phyloP scores from a whole-genome alignment of 2,113 vertebrate species.

The Austrofundulus limnaeus region DNA sequence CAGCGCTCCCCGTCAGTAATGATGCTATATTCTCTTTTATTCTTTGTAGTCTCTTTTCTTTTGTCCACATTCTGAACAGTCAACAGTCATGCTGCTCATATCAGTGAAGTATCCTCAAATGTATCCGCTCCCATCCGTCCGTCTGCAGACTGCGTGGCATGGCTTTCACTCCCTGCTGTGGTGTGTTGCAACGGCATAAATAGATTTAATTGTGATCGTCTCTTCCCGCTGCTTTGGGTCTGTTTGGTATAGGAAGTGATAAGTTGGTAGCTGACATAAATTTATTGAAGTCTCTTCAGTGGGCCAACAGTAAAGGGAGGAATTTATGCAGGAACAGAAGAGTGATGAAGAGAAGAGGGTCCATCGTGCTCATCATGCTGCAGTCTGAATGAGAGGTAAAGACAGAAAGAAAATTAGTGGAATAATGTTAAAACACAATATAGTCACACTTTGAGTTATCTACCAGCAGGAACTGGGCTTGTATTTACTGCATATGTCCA shows the following conservation, averaged over 20 bases:
- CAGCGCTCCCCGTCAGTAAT: constrained; percentile 66
- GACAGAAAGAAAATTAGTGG: neutral
- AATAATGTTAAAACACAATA: neutral
- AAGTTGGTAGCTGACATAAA: constrained; percentile 27
- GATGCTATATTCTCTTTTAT: constrained; percentile 54
- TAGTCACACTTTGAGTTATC: too few relatives aligned
- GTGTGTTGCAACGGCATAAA: constrained; percentile 52
- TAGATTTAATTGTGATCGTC: constrained; percentile 35
- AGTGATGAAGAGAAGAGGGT: constrained; percentile 81
- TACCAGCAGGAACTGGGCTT: too few relatives aligned
- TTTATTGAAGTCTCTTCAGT: constrained; percentile 79
- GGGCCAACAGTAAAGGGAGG: constrained; percentile 83
- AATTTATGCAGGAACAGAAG: constrained; percentile 86
- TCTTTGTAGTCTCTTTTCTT: constrained; percentile 66
- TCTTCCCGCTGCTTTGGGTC: constrained; percentile 32
- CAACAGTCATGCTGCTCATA: constrained; percentile 10
- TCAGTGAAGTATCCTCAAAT: constrained; percentile 28
- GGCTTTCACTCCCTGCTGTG: constrained; percentile 37
- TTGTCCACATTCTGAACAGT: constrained; percentile 20
- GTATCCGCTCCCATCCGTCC: constrained; percentile 3
- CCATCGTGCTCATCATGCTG: constrained; percentile 76
- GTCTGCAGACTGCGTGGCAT: neutral
- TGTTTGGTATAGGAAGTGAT: constrained; percentile 68
- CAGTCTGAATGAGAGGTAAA: constrained; percentile 75
- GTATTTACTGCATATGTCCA: too few relatives aligned